phyloP scores from a whole-genome alignment of 2,888 invertebrate species.

The Pycnomerus fuliginosus region DNA sequence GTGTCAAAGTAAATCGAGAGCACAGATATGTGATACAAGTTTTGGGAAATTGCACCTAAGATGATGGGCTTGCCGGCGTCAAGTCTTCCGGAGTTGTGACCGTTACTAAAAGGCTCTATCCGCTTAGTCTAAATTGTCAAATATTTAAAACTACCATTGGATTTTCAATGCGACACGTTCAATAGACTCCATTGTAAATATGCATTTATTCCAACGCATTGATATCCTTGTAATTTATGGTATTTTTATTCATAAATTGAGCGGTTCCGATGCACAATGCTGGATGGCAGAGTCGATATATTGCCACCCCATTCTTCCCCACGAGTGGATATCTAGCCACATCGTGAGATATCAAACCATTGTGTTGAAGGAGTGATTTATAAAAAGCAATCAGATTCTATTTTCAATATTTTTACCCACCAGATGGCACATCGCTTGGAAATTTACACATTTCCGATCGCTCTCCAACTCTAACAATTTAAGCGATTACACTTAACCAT shows the following conservation, averaged over 20 bases:
- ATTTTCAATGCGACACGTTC: too few species aligned
- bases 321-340: constrained; percentile 43
- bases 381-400: constrained; percentile 46
- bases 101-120: too few species aligned
- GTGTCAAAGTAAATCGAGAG: too few species aligned
- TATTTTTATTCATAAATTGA: constrained; percentile 51
- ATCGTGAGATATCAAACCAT: constrained; percentile 43
- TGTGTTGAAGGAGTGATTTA: constrained; percentile 48
- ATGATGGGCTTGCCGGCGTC: too few species aligned
- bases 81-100: too few species aligned
- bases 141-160: too few species aligned
- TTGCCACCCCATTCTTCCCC: constrained; percentile 42
- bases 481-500: background rate
- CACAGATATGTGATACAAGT: too few species aligned
- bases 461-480: constrained; percentile 8
- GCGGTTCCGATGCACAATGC: constrained; percentile 44
- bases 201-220: constrained; percentile 47
- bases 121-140: too few species aligned
- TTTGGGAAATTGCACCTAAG: too few species aligned
- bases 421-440: constrained; percentile 40
- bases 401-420: constrained; percentile 43
- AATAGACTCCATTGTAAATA: constrained; percentile 42
- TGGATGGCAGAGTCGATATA: constrained; percentile 42
- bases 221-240: constrained; percentile 47
- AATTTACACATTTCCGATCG: constrained; percentile 34